Evolutionary conservation across 1,140 invertebrate species (phyloP).

Genomic region (Heliothis subflexa): DNA sequence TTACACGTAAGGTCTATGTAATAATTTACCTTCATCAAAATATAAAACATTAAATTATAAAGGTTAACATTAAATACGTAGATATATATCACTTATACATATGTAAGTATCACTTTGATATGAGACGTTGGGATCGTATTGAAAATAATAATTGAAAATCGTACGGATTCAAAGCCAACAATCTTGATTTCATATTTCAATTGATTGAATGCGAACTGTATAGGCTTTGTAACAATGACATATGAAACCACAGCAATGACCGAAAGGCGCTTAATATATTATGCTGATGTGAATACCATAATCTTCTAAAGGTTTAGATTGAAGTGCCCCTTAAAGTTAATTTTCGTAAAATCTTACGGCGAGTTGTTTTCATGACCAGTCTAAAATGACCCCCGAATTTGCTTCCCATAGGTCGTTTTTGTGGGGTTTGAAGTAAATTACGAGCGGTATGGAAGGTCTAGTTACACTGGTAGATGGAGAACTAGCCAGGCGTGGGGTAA

Average conservation of each 20-base stretch:
- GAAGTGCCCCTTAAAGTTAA: constrained; percentile 79
- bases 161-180: constrained; percentile 38
- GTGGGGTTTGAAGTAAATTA: constrained; percentile 41
- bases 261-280: constrained; percentile 63
- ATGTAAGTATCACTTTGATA: neutral
- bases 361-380: constrained; percentile 53
- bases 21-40: neutral
- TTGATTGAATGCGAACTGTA: constrained; percentile 33
- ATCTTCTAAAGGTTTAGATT: constrained; percentile 76
- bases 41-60: neutral
- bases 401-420: constrained; percentile 22
- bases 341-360: constrained; percentile 80
- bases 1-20: neutral
- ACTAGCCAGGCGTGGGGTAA: constrained; percentile 54
- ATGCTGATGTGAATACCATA: constrained; percentile 68
- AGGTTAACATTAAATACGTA: neutral
- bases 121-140: constrained; percentile 10
- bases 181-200: constrained; percentile 19
- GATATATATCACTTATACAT: neutral
- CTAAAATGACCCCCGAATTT: constrained; percentile 34
- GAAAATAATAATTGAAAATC: constrained; percentile 39
- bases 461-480: constrained; percentile 61
- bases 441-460: constrained; percentile 57
- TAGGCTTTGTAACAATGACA: constrained; percentile 44
- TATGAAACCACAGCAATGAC: constrained; percentile 57